Evolutionary conservation across 2,113 vertebrate genomes (phyloP).

Genomic region (Aptenodytes forsteri): DNA sequence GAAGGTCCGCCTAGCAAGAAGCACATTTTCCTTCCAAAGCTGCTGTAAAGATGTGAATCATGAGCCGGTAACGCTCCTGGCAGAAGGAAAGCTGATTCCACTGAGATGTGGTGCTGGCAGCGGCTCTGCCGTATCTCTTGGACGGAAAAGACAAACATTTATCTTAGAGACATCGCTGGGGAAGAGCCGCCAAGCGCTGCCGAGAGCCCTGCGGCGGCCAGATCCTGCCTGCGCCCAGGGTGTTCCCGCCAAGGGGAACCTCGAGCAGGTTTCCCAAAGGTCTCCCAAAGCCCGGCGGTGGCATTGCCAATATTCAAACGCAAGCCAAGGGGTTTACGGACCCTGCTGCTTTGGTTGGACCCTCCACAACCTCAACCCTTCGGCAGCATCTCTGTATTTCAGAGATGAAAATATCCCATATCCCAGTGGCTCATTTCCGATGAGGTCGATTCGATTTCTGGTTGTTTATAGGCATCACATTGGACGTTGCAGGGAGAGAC

Average conservation of each 20-base stretch:
- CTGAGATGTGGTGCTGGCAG: slow-evolving; percentile 9
- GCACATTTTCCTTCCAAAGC: slow-evolving; percentile 41
- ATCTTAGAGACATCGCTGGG: neutral
- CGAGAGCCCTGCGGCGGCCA: accelerated
- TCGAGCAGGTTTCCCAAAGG: neutral
- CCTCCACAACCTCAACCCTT: neutral
- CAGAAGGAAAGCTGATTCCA: neutral
- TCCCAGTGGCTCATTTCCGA: accelerated
- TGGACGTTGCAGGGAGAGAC: neutral
- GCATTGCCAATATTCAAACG: too few species aligned
- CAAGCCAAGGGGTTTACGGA: neutral
- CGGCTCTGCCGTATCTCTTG: neutral
- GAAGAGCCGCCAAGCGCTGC: neutral
- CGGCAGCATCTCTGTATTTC: accelerated
- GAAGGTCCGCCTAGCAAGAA: neutral
- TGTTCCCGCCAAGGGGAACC: neutral
- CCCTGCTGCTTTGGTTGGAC: neutral
- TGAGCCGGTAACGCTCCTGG: slow-evolving; percentile 30
- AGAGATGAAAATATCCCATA: neutral
- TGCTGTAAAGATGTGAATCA: slow-evolving; percentile 55
- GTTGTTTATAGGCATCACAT: neutral
- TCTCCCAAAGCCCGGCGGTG: accelerated
- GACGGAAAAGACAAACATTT: slow-evolving; percentile 8
- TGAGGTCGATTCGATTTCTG: accelerated
- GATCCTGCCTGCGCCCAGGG: neutral